Evolutionary conservation across 1,140 invertebrate species (phyloP).

Genomic region (Zelostemma sp.): DNA sequence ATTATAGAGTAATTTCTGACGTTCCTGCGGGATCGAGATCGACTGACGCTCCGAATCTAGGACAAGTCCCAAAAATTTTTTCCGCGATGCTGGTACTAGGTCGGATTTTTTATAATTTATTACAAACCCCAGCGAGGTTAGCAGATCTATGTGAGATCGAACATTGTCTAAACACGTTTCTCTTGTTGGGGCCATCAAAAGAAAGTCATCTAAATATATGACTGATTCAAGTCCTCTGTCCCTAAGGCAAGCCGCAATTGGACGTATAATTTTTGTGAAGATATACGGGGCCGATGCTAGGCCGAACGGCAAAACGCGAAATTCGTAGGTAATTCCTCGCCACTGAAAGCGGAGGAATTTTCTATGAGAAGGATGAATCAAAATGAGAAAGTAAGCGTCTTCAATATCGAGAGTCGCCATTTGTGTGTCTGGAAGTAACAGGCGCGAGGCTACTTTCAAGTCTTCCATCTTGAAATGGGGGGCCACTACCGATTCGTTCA

Average conservation of each 20-base stretch:
- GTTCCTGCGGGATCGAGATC: constrained; percentile 2
- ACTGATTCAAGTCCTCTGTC: background rate
- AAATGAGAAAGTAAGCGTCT: background rate
- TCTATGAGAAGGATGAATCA: too few relatives aligned
- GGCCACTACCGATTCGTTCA: too few relatives aligned
- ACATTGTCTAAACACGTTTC: constrained; percentile 5
- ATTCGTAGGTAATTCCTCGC: too few relatives aligned
- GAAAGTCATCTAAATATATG: constrained; percentile 7
- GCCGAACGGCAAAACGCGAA: too few relatives aligned
- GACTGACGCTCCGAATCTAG: constrained; percentile 14
- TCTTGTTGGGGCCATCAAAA: constrained; percentile 2
- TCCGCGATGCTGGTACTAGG: background rate
- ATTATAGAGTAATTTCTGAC: background rate
- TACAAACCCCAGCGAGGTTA: constrained; percentile 12
- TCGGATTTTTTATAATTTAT: constrained; percentile 16
- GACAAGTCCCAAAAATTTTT: constrained; percentile 15
- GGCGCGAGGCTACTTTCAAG: background rate
- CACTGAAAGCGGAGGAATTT: too few relatives aligned
- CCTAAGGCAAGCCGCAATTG: background rate
- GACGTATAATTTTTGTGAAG: too few relatives aligned
- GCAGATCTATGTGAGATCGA: background rate
- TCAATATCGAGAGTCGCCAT: background rate
- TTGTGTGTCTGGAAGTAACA: background rate
- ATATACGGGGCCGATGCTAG: too few relatives aligned
- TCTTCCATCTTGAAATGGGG: constrained; percentile 52